Percentiles rank a stretch among this genome's conserved stretches.
These are phyloP conservation scores for Thaleichthys pacificus DNA, from an alignment of 2,797 vertebrate genomes.

Conservation along the genomic window DNA sequence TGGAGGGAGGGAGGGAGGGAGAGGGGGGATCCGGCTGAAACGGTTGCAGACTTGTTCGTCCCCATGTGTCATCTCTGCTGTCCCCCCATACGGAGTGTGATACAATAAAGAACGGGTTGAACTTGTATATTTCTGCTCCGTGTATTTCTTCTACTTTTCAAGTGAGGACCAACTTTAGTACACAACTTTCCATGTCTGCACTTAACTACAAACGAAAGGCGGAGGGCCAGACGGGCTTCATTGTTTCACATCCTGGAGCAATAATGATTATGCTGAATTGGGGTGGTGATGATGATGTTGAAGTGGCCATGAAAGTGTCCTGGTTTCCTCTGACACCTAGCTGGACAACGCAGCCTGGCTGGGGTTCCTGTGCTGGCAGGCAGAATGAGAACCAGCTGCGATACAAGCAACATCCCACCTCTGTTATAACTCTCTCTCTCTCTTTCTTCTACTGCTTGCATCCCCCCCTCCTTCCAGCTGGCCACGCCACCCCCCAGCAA, in stretches of 20 bases:
- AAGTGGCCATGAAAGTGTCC: constrained; percentile 4
- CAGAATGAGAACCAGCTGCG: constrained; percentile 50
- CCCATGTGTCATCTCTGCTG: neutral
- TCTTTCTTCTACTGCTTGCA: too few relatives aligned
- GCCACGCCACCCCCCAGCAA: too few relatives aligned
- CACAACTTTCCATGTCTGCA: too few relatives aligned
- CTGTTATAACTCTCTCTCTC: neutral
- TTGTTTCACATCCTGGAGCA: too few relatives aligned
- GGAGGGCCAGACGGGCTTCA: too few relatives aligned
- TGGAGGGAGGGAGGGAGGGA: neutral
- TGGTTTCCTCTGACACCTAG: constrained; percentile 38
- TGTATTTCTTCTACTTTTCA: neutral
- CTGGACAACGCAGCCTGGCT: constrained; percentile 19
- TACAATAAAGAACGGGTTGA: constrained; percentile 23
- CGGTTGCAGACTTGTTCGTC: constrained; percentile 11
- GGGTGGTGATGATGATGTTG: neutral
- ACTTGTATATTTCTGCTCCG: neutral
- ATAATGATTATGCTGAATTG: too few relatives aligned
- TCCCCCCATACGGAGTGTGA: constrained; percentile 11
- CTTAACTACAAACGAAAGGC: too few relatives aligned
- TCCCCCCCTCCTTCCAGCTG: too few relatives aligned
- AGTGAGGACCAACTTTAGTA: too few relatives aligned
- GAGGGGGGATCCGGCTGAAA: neutral
- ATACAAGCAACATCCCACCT: constrained; percentile 19
- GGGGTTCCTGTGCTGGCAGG: neutral